Conservation (phyloP, 2,888 invertebrate species). For the Drosophila koepferae region DNA sequence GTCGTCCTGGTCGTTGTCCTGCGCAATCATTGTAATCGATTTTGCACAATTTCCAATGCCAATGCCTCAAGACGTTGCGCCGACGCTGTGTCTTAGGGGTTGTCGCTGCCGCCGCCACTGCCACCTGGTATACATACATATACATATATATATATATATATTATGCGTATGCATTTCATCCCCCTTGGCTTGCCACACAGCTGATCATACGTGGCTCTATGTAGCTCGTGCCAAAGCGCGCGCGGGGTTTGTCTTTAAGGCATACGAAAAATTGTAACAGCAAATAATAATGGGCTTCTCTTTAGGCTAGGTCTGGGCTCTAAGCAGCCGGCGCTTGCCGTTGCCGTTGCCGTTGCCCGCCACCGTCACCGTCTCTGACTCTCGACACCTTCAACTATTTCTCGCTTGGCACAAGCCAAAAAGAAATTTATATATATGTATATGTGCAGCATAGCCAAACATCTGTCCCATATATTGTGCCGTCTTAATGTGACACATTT, state of each 20-base stretch:
- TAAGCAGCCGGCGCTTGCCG: conserved; percentile 68
- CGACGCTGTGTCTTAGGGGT: conserved; percentile 28
- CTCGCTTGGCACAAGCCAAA: conserved; percentile 75
- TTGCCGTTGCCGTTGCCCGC: conserved; percentile 20
- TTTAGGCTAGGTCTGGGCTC: conserved; percentile 30
- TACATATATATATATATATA: conserved; percentile 20
- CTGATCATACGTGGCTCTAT: conserved; percentile 60
- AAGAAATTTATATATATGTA: conserved; percentile 13
- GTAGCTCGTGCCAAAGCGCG: conserved; percentile 80
- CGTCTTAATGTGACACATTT: conserved; percentile 70
- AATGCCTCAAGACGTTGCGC: conserved; percentile 62
- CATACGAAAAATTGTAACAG: conserved; percentile 66
- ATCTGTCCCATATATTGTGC: conserved; percentile 79
- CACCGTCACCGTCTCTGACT: conserved; percentile 29
- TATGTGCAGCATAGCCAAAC: conserved; percentile 44
- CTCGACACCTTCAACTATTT: conserved; percentile 72
- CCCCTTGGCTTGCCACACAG: conserved; percentile 71
- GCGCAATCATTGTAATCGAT: conserved; percentile 80
- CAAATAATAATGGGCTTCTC: conserved; percentile 66
- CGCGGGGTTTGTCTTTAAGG: conserved; percentile 70
- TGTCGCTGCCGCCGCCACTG: conserved; percentile 52
- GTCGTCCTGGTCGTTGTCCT: conserved; percentile 50
- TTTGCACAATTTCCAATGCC: conserved; percentile 80
- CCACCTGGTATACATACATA: conserved; percentile 53
- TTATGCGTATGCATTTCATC: conserved; percentile 59